Conservation (phyloP, 2,888 invertebrate genomes). For the Leptinotarsa haldemani region DNA sequence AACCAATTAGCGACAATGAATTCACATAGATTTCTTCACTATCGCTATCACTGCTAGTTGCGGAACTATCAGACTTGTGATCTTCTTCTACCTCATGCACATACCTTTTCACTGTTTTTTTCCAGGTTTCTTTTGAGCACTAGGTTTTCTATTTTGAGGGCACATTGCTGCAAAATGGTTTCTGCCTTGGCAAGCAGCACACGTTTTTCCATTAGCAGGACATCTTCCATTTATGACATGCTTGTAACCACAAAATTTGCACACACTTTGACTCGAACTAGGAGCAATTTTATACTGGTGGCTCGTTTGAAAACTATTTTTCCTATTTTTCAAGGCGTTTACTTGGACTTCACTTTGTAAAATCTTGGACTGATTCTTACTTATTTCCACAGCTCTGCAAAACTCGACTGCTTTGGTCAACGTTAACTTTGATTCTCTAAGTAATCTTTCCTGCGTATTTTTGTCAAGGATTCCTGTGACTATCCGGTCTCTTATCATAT, state of each 20-base stretch:
- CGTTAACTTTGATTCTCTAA: constrained; percentile 44
- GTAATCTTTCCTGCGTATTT: constrained; percentile 44
- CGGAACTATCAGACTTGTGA: too few species aligned
- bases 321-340: background rate
- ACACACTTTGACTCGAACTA: background rate
- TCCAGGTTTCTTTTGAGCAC: too few species aligned
- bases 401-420: constrained; percentile 44
- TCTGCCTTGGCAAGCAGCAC: constrained; percentile 20
- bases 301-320: background rate
- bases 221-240: background rate
- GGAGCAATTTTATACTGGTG: background rate
- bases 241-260: constrained; percentile 25
- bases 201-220: constrained; percentile 20
- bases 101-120: too few species aligned
- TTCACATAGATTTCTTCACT: too few species aligned
- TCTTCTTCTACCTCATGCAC: background rate
- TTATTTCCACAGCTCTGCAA: constrained; percentile 46
- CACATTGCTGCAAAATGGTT: constrained; percentile 23
- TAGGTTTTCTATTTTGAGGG: too few species aligned
- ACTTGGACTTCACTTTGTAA: constrained; percentile 35
- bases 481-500: constrained; percentile 50
- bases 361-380: constrained; percentile 42
- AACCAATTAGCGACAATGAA: too few species aligned
- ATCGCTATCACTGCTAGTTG: too few species aligned
- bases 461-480: constrained; percentile 49